Evolutionary conservation across 2,797 vertebrate species (phyloP), one percentile per base, ranked within the genome.

Genomic region (Clarias fuscus): DNA sequence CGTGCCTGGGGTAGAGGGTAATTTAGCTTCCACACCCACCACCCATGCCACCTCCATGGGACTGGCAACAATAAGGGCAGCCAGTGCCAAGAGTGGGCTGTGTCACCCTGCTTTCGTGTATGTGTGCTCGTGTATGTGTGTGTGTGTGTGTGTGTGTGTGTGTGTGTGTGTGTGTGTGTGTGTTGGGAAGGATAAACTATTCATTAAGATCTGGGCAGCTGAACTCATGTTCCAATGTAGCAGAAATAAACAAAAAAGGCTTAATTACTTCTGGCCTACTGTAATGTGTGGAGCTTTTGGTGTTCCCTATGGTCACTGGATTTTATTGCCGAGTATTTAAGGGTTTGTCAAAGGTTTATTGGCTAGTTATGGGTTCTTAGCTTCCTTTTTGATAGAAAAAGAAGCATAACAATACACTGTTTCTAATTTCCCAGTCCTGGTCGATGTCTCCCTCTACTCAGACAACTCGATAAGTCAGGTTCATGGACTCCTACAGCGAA

Each of bases 1-100:
- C 84, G 86, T 89, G 87, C 89, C 86, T 87, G 88, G 91, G 90
- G 89, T 90, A 89, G 89, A 92, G 92, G 91, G 90, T 90, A 89
- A 91, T 90, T 90, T 92, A 90, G 91, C 89, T 89, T 90, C 87
- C 88, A 88, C 88, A 90, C 90, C 88, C 89, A 87, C 89, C 78
- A 90, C 89, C 84, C 86, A 79, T 88, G 86, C 86, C 86, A 90
- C 88, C 91, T 90, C 91, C 76, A 88, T 43, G 87, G 91, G 87
- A 90, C 87, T 92, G 91, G 91, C 90, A 91, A 90, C 90, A 91
- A 91, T 91, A 85, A 90, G 82, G 82, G 89, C 81, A 27, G 62
- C 76, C 75, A 53, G 85, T 91, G 92, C 91, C 91, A 93, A 91
- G 84, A 87, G 90, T 88, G 78, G 84, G 79, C 83, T 43, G 82